Base-by-base conservation (phyloP, 2,113 vertebrate genomes). In the Nyctibius bracteatus region DNA sequence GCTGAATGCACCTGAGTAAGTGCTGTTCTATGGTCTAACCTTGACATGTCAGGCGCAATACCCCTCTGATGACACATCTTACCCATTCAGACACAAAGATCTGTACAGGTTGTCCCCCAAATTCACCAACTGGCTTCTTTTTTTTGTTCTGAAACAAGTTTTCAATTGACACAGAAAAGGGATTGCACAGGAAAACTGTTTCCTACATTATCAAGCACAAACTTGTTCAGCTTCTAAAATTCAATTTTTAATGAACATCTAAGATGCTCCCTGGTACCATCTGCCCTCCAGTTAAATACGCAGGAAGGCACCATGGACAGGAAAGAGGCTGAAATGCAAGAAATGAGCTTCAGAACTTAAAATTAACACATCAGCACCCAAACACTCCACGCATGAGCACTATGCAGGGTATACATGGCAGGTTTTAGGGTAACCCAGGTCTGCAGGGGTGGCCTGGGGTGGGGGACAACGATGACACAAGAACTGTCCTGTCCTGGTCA, bases 331-430 rank as follows among this genome's bases (percentile, higher is more conserved):
- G 43, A 82, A 70, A 67, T 12, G 13, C 30, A 57, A 55, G 44
- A 49, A 80, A 62, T 30, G 52, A 67, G 30, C 65, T 41, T n/a
- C 43, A 57, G 33, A 86, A 67, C 54, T 46, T 81, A 33, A 77
- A 55, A 55, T 21, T 6, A 52, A 52, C 0, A 0, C 21, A 37
- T 12, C 66, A 62, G 47, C 52, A 59, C 51, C 44, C 44, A 20
- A 73, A 62, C 0, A 1, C 35, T 81, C 31, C 55, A 39, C 1
- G 1, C 5, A 2, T 5, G 61, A 73, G 55, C 41, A 37, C 61
- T 22, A 4, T 6, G 24, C n/a, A 51, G 35, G 49, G 44, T 19
- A 8, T 4, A 59, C 12, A 3, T 3, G 12, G 16, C 3, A 9
- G 37, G 7, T 9, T 37, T 63, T 18, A 12, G 37, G 43, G 71